Percentiles rank a stretch among this genome's conserved stretches.
phyloP scores from a whole-genome alignment of 2,888 invertebrate species.

The Hylaea fasciaria region DNA sequence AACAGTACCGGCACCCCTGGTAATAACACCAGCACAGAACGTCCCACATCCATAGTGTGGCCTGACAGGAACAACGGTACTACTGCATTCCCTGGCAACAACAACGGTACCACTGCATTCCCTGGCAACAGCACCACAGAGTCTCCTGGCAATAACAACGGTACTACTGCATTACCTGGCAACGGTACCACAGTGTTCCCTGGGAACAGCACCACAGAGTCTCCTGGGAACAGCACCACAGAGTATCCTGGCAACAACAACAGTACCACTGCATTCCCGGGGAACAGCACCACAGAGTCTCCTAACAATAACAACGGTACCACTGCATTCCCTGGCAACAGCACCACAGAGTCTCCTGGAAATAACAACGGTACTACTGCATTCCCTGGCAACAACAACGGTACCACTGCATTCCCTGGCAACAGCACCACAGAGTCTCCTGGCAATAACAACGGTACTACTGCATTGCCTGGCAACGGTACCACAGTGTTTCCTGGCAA shows the following conservation, averaged over 20 bases:
- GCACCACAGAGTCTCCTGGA: neutral
- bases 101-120: neutral
- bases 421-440: neutral
- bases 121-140: neutral
- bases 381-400: neutral
- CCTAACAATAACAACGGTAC: neutral
- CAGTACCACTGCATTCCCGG: slow-evolving; percentile 4
- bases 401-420: neutral
- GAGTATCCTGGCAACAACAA: neutral
- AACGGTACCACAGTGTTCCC: neutral
- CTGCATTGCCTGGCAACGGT: neutral
- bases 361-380: neutral
- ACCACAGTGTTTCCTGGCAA: neutral
- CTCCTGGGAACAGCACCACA: neutral
- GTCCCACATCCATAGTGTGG: too few relatives aligned
- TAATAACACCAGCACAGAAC: too few relatives aligned
- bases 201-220: neutral
- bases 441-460: neutral
- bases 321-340: slow-evolving; percentile 1
- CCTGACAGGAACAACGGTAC: neutral
- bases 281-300: neutral
- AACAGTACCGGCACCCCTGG: neutral
- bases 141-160: neutral
- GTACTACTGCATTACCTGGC: slow-evolving; percentile 4
- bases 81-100: neutral